A percentile compares a stretch with the other conserved stretches of the same genome.
phyloP scores from a whole-genome alignment of 2,888 invertebrate species.

The Latrodectus elegans region DNA sequence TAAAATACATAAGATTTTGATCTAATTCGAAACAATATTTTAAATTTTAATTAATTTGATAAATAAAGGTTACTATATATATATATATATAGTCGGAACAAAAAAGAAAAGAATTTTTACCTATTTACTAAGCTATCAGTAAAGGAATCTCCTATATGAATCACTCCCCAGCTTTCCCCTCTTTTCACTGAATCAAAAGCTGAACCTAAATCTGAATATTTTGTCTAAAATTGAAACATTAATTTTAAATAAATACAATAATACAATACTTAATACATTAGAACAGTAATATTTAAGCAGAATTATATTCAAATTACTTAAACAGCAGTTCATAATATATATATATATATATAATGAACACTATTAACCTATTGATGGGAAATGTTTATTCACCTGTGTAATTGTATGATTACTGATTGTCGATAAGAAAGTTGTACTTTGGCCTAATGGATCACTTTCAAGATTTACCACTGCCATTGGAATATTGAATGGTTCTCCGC shows the following conservation, averaged over 20 bases:
- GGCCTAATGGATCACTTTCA: slow-evolving; percentile 71
- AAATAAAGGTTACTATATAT: no score
- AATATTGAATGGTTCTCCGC: slow-evolving; percentile 73
- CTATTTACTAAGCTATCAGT: slow-evolving; percentile 85
- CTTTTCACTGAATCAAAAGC: slow-evolving; percentile 84
- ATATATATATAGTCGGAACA: no score
- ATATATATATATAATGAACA: no score
- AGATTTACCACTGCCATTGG: slow-evolving; percentile 75
- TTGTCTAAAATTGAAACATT: slow-evolving; percentile 30
- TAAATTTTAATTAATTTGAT: no score
- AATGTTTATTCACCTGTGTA: slow-evolving; percentile 70
- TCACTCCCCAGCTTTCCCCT: slow-evolving; percentile 90
- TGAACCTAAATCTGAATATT: slow-evolving; percentile 72
- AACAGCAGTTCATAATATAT: background rate
- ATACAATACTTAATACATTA: background rate
- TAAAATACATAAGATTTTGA: no score
- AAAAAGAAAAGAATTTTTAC: slow-evolving; percentile 13
- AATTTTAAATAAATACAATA: background rate
- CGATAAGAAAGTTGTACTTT: slow-evolving; percentile 77
- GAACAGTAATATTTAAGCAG: background rate
- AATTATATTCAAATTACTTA: background rate
- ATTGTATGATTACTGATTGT: slow-evolving; percentile 83
- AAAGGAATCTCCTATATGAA: slow-evolving; percentile 92
- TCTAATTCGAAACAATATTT: no score
- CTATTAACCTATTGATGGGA: no score